A percentile compares a stretch with the other conserved stretches of the same genome.
These are phyloP conservation scores for Phengaris alcon DNA, from an alignment of 2,888 invertebrate genomes.

Conservation along the genomic window DNA sequence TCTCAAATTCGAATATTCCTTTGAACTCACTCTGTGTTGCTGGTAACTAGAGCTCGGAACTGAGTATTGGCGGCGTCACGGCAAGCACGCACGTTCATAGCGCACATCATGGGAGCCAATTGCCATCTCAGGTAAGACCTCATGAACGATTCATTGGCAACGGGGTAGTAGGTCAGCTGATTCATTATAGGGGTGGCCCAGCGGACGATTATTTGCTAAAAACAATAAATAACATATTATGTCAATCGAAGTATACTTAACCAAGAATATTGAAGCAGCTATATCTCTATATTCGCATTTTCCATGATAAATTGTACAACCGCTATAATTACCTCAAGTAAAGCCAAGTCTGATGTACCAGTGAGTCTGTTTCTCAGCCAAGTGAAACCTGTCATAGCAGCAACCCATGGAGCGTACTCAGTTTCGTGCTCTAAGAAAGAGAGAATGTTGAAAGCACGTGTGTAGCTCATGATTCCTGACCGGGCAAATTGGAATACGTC, in stretches of 20 bases:
- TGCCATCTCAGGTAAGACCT: slow-evolving; percentile 60
- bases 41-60: slow-evolving; percentile 45
- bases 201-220: slow-evolving; percentile 48
- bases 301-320: neutral
- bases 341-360: slow-evolving; percentile 44
- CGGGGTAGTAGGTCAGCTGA: slow-evolving; percentile 50
- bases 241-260: neutral
- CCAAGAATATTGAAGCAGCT: neutral
- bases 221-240: neutral
- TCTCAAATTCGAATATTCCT: neutral
- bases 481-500: slow-evolving; percentile 88
- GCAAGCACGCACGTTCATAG: slow-evolving; percentile 49
- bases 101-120: slow-evolving; percentile 60
- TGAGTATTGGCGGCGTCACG: slow-evolving; percentile 48
- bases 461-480: slow-evolving; percentile 79
- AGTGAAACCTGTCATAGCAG: slow-evolving; percentile 79
- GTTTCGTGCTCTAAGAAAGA: slow-evolving; percentile 84
- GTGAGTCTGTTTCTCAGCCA: slow-evolving; percentile 70
- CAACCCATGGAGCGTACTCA: slow-evolving; percentile 88
- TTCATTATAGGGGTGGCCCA: slow-evolving; percentile 55
- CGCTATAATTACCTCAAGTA: slow-evolving; percentile 49
- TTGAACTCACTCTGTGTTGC: slow-evolving; percentile 48
- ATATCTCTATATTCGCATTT: neutral
- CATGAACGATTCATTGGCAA: slow-evolving; percentile 56
- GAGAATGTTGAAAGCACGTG: slow-evolving; percentile 81